These are phyloP conservation scores for Gobio gobio DNA, from an alignment of 2,113 vertebrate genomes.

Conservation along the genomic window DNA sequence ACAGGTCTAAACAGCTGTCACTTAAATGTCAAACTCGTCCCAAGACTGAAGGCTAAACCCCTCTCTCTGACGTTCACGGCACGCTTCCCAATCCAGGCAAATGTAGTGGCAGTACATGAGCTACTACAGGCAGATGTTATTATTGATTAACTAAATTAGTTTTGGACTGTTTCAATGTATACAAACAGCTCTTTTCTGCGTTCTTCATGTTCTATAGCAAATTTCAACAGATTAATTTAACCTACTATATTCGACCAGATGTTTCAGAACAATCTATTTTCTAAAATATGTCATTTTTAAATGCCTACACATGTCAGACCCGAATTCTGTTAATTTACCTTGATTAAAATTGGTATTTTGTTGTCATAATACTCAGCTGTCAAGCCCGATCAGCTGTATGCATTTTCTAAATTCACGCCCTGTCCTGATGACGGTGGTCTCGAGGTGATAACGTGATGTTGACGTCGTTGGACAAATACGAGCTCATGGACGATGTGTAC, in stretches of 20 bases:
- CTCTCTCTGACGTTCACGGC: not conserved
- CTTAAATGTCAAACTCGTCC: not conserved
- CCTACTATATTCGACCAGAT: not conserved
- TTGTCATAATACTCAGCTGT: not conserved
- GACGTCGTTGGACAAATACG: too few species aligned
- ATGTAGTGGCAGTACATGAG: not conserved
- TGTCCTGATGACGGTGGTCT: too few species aligned
- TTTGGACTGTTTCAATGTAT: not conserved
- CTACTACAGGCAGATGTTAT: not conserved
- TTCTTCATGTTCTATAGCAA: not conserved
- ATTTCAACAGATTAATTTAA: not conserved
- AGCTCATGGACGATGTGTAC: too few species aligned
- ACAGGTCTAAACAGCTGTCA: constrained; percentile 31
- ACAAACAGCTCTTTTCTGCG: not conserved
- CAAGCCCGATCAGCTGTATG: not conserved
- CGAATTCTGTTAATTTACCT: not conserved
- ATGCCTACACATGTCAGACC: not conserved
- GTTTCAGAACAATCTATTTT: not conserved
- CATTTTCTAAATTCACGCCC: too few species aligned
- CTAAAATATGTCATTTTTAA: not conserved
- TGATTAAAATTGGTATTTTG: not conserved
- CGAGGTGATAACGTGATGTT: too few species aligned
- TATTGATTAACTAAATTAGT: not conserved
- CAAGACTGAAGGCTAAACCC: not conserved
- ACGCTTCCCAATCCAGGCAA: not conserved